phyloP scores from a whole-genome alignment of 2,113 vertebrate species.

The Sapajus apella region DNA sequence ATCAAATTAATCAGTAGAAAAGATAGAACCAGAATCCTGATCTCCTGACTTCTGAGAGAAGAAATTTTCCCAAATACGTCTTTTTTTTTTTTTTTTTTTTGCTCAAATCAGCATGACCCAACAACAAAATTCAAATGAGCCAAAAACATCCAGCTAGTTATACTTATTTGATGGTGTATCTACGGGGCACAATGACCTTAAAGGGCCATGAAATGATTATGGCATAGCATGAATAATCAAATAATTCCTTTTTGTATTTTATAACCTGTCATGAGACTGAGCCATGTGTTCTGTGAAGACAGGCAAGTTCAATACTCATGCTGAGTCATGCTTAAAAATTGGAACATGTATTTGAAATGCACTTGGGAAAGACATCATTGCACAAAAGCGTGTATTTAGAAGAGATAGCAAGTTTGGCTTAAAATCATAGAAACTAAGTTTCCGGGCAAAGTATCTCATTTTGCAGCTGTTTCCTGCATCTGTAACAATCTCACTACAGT shows the following conservation, averaged over 20 bases:
- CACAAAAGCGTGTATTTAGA: constrained; percentile 12
- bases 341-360: background rate
- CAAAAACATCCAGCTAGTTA: background rate
- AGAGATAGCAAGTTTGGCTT: constrained; percentile 51
- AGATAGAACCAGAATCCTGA: background rate
- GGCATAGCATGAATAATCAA: background rate
- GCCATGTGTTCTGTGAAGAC: background rate
- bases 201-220: background rate
- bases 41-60: background rate
- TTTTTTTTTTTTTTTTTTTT: background rate
- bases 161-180: background rate
- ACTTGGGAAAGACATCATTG: background rate
- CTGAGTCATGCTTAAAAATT: constrained; percentile 32
- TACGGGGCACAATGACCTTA: background rate
- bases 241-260: background rate
- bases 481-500: background rate
- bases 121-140: background rate
- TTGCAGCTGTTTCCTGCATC: constrained; percentile 61
- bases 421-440: constrained; percentile 40
- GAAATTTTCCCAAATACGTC: background rate
- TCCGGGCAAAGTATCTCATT: background rate
- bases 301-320: background rate
- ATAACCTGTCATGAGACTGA: background rate
- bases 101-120: background rate
- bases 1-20: background rate